Evolutionary conservation across 2,888 invertebrate species (phyloP).

Genomic region (Drosophila subsilvestris): DNA sequence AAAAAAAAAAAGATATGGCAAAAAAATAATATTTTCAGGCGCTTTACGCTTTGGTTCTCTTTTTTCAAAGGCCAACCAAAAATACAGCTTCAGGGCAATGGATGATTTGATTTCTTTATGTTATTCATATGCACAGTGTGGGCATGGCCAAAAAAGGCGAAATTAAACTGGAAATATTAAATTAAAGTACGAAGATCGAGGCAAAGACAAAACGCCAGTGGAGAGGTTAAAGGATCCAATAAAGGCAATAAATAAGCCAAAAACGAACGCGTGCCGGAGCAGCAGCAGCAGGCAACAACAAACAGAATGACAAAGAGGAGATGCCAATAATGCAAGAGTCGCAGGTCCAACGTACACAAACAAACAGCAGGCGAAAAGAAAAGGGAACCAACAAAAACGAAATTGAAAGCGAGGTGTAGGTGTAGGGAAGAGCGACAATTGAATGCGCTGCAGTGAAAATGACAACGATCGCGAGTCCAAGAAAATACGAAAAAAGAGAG

Average conservation of each 20-base stretch:
- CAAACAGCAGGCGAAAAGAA: constrained; percentile 9
- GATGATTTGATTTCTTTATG: constrained; percentile 1
- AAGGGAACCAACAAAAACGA: constrained; percentile 8
- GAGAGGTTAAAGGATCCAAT: constrained; percentile 22
- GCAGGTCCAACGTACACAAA: constrained; percentile 24
- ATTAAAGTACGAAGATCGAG: background rate
- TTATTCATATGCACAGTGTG: constrained; percentile 24
- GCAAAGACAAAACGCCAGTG: background rate
- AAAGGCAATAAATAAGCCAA: constrained; percentile 6
- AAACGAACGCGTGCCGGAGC: constrained; percentile 28
- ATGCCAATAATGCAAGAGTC: constrained; percentile 41
- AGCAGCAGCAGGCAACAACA: constrained; percentile 17
- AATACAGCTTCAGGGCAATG: constrained; percentile 30
- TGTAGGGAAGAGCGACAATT: background rate
- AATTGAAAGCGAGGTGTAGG: background rate
- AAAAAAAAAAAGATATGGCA: constrained; percentile 3
- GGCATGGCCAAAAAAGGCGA: constrained; percentile 28
- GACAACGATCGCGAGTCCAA: background rate
- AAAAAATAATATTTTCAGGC: constrained; percentile 17
- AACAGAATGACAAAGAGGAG: constrained; percentile 25
- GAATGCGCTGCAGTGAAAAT: constrained; percentile 7
- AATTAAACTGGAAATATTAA: constrained; percentile 7
- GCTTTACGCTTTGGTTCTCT: constrained; percentile 25
- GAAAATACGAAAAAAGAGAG: background rate
- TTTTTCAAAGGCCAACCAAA: constrained; percentile 15